Conservation (phyloP, 2,113 vertebrate species). For the Misgurnus mizolepis region DNA sequence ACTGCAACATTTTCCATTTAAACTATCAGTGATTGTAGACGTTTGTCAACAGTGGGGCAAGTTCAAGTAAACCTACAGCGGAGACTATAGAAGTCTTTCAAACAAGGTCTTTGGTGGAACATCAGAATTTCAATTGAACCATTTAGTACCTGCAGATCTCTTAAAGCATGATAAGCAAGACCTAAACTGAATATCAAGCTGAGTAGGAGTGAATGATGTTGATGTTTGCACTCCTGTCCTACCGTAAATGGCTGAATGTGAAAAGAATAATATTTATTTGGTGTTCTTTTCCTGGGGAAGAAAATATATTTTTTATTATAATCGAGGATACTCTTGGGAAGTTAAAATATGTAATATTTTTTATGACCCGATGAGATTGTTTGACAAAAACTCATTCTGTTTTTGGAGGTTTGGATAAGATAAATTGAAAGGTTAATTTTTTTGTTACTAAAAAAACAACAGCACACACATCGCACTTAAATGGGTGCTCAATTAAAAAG, state of each 20-base stretch:
- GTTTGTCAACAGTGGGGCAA: slow-evolving; percentile 72
- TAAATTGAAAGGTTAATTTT: too few species aligned
- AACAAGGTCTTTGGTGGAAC: neutral
- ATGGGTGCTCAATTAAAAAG: too few species aligned
- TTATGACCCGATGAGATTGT: neutral
- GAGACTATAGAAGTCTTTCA: slow-evolving; percentile 65
- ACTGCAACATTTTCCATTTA: slow-evolving; percentile 73
- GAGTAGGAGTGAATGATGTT: slow-evolving; percentile 6
- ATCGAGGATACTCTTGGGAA: too few species aligned
- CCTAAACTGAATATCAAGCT: neutral
- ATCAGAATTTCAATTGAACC: slow-evolving; percentile 16
- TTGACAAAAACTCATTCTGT: too few species aligned
- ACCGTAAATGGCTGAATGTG: neutral
- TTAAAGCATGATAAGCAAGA: slow-evolving; percentile 17
- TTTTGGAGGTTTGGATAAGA: too few species aligned
- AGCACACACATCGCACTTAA: too few species aligned
- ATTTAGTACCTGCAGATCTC: slow-evolving; percentile 13
- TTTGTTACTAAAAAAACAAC: too few species aligned
- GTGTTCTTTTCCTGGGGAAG: neutral
- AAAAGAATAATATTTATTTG: neutral
- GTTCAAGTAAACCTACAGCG: slow-evolving; percentile 71
- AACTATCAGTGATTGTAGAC: slow-evolving; percentile 71
- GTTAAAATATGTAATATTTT: neutral
- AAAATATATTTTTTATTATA: neutral
- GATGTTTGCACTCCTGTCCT: neutral